Percentiles rank a stretch among this genome's conserved stretches.
These are phyloP conservation scores for Todiramphus chloris DNA, from an alignment of 2,113 vertebrate species.

Conservation along the genomic window DNA sequence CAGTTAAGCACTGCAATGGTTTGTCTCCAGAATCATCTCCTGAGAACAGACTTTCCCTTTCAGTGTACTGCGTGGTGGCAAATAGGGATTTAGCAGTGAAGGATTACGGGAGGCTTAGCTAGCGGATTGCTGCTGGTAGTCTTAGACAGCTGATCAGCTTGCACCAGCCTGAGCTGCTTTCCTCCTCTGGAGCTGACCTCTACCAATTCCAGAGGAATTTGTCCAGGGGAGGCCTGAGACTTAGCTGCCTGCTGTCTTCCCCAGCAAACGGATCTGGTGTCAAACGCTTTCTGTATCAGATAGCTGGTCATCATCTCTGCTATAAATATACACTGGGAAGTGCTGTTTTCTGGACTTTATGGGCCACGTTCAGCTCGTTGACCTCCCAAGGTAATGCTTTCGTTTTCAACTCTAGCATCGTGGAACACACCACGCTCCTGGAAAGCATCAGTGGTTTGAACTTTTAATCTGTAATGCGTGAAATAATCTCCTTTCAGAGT, in stretches of 20 bases:
- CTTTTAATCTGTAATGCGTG: slow-evolving; percentile 1
- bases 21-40: slow-evolving; percentile 23
- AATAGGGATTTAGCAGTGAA: not conserved
- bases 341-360: not conserved
- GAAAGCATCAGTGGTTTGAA: not conserved
- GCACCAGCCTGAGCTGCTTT: not conserved
- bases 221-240: not conserved
- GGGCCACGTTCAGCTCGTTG: not conserved
- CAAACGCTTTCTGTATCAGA: not conserved
- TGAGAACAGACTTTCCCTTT: slow-evolving; percentile 11
- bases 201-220: not conserved
- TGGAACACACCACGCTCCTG: not conserved
- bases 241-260: not conserved
- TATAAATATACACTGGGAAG: not conserved
- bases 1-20: not conserved
- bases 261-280: not conserved
- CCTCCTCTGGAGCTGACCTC: not conserved
- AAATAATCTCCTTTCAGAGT: not conserved
- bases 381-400: not conserved
- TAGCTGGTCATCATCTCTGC: not conserved
- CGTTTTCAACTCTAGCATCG: not conserved
- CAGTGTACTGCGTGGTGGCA: not conserved
- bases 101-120: not conserved
- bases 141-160: not conserved
- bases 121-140: not conserved